These are phyloP conservation scores for Nasonia oneida DNA, from an alignment of 2,888 invertebrate species.

Conservation along the genomic window DNA sequence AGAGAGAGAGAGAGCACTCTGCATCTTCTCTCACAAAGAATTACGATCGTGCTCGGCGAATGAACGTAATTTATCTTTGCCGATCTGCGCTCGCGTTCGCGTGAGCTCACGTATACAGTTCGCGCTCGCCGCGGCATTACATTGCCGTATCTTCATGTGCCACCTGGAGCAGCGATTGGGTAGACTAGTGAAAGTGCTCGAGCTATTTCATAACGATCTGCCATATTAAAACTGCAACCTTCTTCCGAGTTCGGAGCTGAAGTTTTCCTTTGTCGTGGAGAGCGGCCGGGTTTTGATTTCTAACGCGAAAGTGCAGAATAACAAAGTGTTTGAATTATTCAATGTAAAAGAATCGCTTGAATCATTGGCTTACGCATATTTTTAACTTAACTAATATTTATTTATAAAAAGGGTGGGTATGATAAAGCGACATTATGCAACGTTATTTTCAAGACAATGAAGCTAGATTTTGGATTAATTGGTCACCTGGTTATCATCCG, in stretches of 20 bases:
- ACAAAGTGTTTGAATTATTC: not conserved
- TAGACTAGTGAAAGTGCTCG: slow-evolving; percentile 47
- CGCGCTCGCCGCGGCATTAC: not conserved
- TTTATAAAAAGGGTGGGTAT: too few species aligned
- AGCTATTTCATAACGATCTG: slow-evolving; percentile 53
- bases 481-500: not conserved
- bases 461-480: not conserved
- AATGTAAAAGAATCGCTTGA: not conserved
- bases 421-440: too few species aligned
- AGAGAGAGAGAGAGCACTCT: not conserved
- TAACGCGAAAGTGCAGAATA: not conserved
- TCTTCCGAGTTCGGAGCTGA: not conserved
- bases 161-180: slow-evolving; percentile 12
- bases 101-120: not conserved
- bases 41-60: slow-evolving; percentile 28
- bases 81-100: slow-evolving; percentile 37
- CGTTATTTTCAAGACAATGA: not conserved
- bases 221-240: slow-evolving; percentile 15
- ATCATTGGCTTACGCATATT: not conserved
- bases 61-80: slow-evolving; percentile 45
- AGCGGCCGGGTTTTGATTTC: not conserved
- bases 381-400: not conserved
- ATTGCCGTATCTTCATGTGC: not conserved
- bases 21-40: slow-evolving; percentile 14
- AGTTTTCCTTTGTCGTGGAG: not conserved